Percentiles rank a stretch among this genome's conserved stretches.
These are phyloP conservation scores for Troglohyphantes excavatus DNA, from an alignment of 2,888 invertebrate genomes.

Conservation along the genomic window DNA sequence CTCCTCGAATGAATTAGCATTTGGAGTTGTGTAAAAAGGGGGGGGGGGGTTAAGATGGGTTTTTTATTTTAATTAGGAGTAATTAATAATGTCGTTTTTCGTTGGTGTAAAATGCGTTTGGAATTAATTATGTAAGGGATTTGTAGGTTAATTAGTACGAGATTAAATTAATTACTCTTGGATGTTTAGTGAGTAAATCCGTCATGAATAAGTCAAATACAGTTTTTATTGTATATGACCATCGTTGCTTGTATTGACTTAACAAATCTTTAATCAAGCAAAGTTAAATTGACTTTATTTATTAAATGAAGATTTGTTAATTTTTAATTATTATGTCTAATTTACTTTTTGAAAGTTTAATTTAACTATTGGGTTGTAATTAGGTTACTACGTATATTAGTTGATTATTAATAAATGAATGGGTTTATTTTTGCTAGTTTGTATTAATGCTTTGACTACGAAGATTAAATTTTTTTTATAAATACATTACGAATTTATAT, in stretches of 20 bases:
- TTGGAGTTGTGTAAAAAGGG: background rate
- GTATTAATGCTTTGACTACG: too few relatives aligned
- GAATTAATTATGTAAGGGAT: background rate
- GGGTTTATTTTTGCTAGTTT: too few relatives aligned
- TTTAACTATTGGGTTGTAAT: too few relatives aligned
- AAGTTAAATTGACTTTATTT: background rate
- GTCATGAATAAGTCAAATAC: background rate
- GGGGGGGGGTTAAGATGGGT: background rate
- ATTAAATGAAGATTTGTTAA: too few relatives aligned
- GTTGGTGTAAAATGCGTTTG: background rate
- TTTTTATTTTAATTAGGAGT: slow-evolving; percentile 20
- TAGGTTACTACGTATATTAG: too few relatives aligned
- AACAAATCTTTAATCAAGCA: background rate
- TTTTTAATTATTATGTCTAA: too few relatives aligned
- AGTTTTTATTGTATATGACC: background rate
- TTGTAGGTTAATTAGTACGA: background rate
- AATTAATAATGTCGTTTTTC: slow-evolving; percentile 10
- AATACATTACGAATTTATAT: too few relatives aligned
- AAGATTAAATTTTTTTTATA: too few relatives aligned
- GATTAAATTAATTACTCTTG: background rate
- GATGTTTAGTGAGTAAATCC: background rate
- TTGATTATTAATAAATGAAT: too few relatives aligned
- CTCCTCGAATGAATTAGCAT: background rate
- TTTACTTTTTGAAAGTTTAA: too few relatives aligned
- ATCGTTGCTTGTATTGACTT: background rate